A percentile compares a stretch with the other conserved stretches of the same genome.
Conservation (phyloP, 2,113 vertebrate species). For the Microcebus tavaratra region DNA sequence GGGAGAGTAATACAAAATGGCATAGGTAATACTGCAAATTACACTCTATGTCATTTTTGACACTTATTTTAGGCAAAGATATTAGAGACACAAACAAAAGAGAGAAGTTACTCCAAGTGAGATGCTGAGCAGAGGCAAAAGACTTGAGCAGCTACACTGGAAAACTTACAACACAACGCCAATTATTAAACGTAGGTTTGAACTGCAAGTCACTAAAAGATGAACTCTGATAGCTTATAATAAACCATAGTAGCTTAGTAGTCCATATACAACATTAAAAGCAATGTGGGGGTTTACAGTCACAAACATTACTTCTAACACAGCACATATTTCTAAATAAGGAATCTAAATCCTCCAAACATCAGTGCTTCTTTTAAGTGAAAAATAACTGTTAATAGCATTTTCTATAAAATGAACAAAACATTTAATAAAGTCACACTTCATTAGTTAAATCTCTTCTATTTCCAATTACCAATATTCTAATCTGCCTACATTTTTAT, state of each 20-base stretch:
- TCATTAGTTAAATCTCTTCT: conserved; percentile 77
- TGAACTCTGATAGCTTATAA: conserved; percentile 39
- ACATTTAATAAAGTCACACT: conserved; percentile 77
- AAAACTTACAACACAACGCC: not conserved
- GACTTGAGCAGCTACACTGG: not conserved
- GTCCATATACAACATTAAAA: conserved; percentile 28
- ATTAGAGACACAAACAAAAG: conserved; percentile 36
- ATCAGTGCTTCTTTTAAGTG: conserved; percentile 35
- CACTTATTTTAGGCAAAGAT: conserved; percentile 48
- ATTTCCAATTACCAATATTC: conserved; percentile 74
- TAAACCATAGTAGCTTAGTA: not conserved
- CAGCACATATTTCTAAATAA: conserved; percentile 47
- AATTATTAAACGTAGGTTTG: conserved; percentile 45
- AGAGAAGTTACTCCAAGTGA: conserved; percentile 2
- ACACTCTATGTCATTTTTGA: conserved; percentile 49
- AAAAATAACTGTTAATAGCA: conserved; percentile 56
- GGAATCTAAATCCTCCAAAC: conserved; percentile 56
- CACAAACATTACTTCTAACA: conserved; percentile 50
- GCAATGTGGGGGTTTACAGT: not conserved
- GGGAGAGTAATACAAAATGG: conserved; percentile 22
- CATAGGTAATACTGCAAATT: conserved; percentile 65
- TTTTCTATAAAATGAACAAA: conserved; percentile 70
- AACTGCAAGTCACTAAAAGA: conserved; percentile 56
- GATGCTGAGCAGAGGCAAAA: conserved; percentile 3
- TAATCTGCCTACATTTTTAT: conserved; percentile 54